Evolutionary conservation across 2,797 vertebrate genomes (phyloP), one percentile per base, ranked within the genome.

Genomic region (Periparus ater): DNA sequence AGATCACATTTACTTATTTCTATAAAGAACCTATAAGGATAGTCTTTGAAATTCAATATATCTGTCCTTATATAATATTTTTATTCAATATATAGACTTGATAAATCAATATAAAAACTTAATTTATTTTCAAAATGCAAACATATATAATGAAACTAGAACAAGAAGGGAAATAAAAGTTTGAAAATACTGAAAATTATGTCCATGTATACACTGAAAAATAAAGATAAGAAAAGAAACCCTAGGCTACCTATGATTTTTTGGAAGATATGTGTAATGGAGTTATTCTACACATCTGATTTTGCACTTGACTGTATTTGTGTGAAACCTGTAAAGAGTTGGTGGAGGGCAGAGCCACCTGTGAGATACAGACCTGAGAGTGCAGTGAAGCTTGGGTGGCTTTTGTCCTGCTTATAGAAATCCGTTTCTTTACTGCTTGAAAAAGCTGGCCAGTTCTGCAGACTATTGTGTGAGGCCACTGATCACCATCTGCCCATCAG

Each of bases 261-360:
- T 61, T 47, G 16, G 86, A 86, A 88, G 15, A 57, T 20, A 11
- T 8, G 2, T 8, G 47, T 11, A 15, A 13, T 40, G 27, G 66
- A 62, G 3, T 10, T 17, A 70, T 55, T 79, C 42, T 55, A 23
- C 26, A 19, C 1, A 34, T 48, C 2, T 3, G 2, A 11, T 76
- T 82, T 85, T 29, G 6, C 14, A 50, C 16, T 67, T 82, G 14
- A 17, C 26, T 70, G 7, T 34, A 26, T 82, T 73, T 70, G 12
- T 67, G 13, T 30, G 48, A 93, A 88, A 71, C 27, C 29, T 53
- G 11, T 38, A 45, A 73, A 42, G 38, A 70, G 38, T 5, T 57
- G 57, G 29, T 57, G 57, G 29, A 85, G 17, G 38, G 17, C 12
- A 1, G 0, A 4, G 7, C 20, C 2, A 0, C 13, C 17, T 60